phyloP scores from a whole-genome alignment of 35 echinoderm and acorn worm genomes.

The Lytechinus variegatus region DNA sequence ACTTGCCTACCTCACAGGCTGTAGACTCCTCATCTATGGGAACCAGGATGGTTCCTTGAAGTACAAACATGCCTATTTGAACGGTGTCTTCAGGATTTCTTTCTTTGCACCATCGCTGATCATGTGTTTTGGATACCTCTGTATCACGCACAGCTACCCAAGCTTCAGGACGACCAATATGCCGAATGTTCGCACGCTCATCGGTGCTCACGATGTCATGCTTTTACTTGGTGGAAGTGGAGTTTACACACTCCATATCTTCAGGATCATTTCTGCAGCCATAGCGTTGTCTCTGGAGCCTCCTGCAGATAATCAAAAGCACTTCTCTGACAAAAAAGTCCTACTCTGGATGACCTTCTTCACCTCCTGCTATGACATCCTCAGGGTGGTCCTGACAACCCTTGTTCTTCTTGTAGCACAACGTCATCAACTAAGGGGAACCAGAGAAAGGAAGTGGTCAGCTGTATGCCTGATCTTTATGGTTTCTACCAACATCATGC shows the following conservation, averaged over 20 bases:
- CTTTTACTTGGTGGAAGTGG: neutral
- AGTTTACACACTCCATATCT: neutral
- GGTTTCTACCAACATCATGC: neutral
- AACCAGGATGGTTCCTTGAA: neutral
- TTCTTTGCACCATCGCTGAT: neutral
- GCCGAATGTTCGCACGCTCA: neutral
- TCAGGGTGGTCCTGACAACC: neutral
- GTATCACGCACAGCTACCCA: neutral
- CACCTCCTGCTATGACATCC: neutral
- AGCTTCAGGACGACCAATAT: neutral
- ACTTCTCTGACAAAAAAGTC: neutral
- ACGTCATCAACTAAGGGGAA: neutral
- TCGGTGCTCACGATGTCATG: neutral
- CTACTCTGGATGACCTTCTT: neutral
- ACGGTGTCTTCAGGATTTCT: neutral
- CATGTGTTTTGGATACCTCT: neutral
- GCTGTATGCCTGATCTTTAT: neutral
- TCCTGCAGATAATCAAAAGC: neutral
- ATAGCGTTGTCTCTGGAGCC: neutral
- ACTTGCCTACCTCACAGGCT: neutral
- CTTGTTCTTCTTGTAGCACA: conserved; percentile 3
- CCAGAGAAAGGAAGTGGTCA: neutral
- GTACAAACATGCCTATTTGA: neutral
- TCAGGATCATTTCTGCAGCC: neutral
- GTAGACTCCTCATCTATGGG: neutral